phyloP scores from a whole-genome alignment of 2,797 vertebrate genomes.

The Alca torda region DNA sequence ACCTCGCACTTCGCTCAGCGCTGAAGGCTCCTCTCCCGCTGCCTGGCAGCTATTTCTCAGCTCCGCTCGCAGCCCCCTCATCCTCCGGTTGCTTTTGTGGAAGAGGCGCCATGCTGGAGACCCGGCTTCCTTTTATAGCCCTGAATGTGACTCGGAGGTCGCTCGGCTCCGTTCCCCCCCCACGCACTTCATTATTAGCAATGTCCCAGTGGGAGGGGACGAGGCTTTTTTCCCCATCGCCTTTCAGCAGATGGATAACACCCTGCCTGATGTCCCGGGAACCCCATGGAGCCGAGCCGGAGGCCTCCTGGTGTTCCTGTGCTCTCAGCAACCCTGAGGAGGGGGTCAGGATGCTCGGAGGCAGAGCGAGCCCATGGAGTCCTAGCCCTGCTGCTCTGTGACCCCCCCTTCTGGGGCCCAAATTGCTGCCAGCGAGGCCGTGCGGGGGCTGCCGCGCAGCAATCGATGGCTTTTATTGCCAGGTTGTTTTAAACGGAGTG shows the following conservation, averaged over 20 bases:
- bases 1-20: constrained; percentile 27
- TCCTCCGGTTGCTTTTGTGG: constrained; percentile 60
- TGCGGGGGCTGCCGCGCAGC: background rate
- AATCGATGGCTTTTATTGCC: background rate
- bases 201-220: background rate
- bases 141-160: constrained; percentile 50
- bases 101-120: constrained; percentile 52
- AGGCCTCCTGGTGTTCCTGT: background rate
- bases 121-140: constrained; percentile 63
- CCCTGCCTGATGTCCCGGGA: background rate
- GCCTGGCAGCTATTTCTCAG: constrained; percentile 64
- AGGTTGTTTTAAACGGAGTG: background rate
- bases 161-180: background rate
- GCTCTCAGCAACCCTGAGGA: background rate
- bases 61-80: constrained; percentile 57
- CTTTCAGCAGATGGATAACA: background rate
- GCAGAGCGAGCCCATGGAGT: background rate
- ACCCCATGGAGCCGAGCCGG: background rate
- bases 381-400: background rate
- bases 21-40: constrained; percentile 53
- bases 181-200: background rate
- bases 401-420: background rate
- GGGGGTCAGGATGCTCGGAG: background rate
- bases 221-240: background rate
- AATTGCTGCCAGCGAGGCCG: background rate